Evolutionary conservation across 2,113 vertebrate species (phyloP).

Genomic region (Edolisoma coerulescens): DNA sequence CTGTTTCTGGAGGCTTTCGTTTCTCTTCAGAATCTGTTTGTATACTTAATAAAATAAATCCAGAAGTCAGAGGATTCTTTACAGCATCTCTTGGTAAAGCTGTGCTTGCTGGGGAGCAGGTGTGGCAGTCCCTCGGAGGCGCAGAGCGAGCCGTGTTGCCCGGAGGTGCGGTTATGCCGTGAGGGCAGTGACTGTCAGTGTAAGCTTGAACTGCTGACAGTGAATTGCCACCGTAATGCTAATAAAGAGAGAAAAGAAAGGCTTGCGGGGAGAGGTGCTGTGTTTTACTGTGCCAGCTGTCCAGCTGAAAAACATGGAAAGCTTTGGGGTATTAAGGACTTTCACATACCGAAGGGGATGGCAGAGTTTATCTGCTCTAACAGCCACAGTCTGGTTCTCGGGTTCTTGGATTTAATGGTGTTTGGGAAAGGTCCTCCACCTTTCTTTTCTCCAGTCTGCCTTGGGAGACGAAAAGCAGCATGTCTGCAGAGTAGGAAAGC

Average conservation of each 20-base stretch:
- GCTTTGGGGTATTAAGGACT: background rate
- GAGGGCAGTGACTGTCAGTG: background rate
- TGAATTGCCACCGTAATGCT: background rate
- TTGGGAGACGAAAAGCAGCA: background rate
- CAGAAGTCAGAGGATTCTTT: background rate
- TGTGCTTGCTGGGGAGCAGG: background rate
- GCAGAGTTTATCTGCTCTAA: background rate
- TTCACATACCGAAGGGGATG: accelerated
- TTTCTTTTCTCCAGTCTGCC: background rate
- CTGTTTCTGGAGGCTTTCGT: background rate
- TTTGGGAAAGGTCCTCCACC: background rate
- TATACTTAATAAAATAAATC: background rate
- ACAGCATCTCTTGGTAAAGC: background rate
- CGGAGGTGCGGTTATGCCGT: background rate
- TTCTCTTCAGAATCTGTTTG: background rate
- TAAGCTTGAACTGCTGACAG: background rate
- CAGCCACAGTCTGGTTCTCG: background rate
- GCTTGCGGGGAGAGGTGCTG: accelerated
- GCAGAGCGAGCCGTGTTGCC: accelerated
- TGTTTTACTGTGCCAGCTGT: background rate
- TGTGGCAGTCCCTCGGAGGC: background rate
- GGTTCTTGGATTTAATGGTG: background rate
- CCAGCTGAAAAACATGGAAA: background rate
- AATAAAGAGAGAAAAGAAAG: background rate
- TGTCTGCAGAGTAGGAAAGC: background rate